phyloP scores from a whole-genome alignment of 2,797 vertebrate genomes.

The Sternotherus odoratus region DNA sequence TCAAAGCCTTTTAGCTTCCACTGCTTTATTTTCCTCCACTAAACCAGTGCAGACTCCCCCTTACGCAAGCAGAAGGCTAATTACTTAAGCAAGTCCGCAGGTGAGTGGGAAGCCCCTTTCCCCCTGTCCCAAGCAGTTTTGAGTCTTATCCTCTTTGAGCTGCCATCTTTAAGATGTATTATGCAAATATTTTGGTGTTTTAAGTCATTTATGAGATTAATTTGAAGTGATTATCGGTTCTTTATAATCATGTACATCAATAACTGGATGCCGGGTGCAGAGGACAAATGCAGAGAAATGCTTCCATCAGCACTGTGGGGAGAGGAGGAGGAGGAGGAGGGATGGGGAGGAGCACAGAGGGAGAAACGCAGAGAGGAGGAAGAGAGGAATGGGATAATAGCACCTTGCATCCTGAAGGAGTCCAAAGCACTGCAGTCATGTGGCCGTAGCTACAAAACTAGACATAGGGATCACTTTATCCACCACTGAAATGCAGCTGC shows the following conservation, averaged over 20 bases:
- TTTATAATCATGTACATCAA: constrained; percentile 81
- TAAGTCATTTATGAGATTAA: constrained; percentile 94
- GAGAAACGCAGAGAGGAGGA: constrained; percentile 41
- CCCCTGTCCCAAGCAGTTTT: constrained; percentile 87
- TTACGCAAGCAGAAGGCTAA: constrained; percentile 61
- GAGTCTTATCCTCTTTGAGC: constrained; percentile 88
- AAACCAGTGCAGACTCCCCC: constrained; percentile 22
- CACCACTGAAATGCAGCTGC: not conserved
- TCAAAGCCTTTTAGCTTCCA: constrained; percentile 37
- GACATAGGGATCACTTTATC: not conserved
- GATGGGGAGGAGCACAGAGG: not conserved
- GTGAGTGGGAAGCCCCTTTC: constrained; percentile 77
- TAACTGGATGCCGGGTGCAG: constrained; percentile 72
- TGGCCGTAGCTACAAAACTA: not conserved
- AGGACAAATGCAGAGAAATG: constrained; percentile 78
- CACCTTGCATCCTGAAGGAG: constrained; percentile 42
- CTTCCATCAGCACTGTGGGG: constrained; percentile 77
- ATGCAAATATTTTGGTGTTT: constrained; percentile 87
- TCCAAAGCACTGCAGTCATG: not conserved
- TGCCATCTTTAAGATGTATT: constrained; percentile 90
- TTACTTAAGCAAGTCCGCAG: constrained; percentile 63
- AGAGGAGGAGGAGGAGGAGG: constrained; percentile 17
- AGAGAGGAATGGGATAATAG: constrained; percentile 68
- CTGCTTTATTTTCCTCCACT: not conserved
- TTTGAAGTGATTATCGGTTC: constrained; percentile 84